Base-by-base conservation (phyloP, 2,113 vertebrate species). In the Edolisoma coerulescens region DNA sequence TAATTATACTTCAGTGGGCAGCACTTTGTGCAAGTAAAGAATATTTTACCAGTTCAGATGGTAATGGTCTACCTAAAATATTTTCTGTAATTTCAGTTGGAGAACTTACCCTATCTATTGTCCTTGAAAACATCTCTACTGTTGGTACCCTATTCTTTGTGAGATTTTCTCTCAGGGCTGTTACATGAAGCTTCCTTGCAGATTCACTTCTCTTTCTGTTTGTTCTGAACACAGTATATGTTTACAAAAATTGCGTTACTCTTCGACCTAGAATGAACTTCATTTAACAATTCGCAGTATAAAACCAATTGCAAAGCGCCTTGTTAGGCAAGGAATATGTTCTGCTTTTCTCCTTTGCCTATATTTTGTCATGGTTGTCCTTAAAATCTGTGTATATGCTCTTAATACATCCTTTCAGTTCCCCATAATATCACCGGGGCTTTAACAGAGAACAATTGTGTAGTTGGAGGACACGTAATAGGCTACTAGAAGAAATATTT, bases 381-480 rank as follows among this genome's bases (percentile, higher is more conserved):
- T 89, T 81, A 73, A 93, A 92, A 70, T 92, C 61, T 50, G 16
- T 78, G 21, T 64, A 45, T 53, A 27, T 89, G 73, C 88, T 96
- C 74, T 64, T 87, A 84, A 77, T 67, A 23, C 15, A 33, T 73
- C 74, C 77, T 91, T 78, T 84, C 69, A 42, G 67, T 89, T 84
- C 91, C 61, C 92, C 41, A 23, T 60, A 94, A 44, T 76, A 76
- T 87, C 90, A 80, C 57, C 0, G 0, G 59, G 64, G 61, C 56
- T 75, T 96, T 90, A 91, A 96, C 95, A 96, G 82, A 92, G 93
- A 92, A 83, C 59, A 86, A 52, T 96, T 96, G 75, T 94, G 26
- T 87, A 86, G 93, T 93, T 95, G 94, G 74, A 95, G 73, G 70
- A 95, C 52, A 77, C 1, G 23, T 76, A 91, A 89, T 70, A 71